Evolutionary conservation across 2,888 invertebrate species (phyloP).

Genomic region (Habroteleia sp.): DNA sequence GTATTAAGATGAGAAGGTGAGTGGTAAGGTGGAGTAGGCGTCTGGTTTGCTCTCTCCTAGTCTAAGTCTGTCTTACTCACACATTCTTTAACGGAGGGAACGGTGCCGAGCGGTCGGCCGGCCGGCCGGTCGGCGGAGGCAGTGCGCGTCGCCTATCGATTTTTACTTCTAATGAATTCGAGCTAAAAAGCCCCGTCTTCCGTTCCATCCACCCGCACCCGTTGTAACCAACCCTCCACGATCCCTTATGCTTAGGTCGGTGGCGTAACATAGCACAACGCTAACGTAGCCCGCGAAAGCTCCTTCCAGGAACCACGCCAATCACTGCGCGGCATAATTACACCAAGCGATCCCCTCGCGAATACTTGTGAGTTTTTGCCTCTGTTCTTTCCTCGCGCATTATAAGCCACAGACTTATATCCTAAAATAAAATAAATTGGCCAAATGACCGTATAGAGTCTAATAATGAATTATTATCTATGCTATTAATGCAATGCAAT

Average conservation of each 20-base stretch:
- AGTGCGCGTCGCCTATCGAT: constrained; percentile 79
- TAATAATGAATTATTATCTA: too few relatives aligned
- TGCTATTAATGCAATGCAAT: too few relatives aligned
- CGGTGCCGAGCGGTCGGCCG: constrained; percentile 56
- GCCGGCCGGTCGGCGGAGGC: constrained; percentile 70
- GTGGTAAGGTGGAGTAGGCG: constrained; percentile 59
- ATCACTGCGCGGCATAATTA: constrained; percentile 80
- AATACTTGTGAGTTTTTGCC: constrained; percentile 70
- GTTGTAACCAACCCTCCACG: constrained; percentile 64
- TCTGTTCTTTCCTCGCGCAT: constrained; percentile 73
- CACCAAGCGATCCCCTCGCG: constrained; percentile 73
- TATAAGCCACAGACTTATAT: constrained; percentile 66
- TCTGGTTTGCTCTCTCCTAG: constrained; percentile 32
- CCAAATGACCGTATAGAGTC: too few relatives aligned
- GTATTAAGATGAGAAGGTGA: constrained; percentile 62
- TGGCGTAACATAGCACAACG: constrained; percentile 63
- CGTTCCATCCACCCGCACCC: constrained; percentile 63
- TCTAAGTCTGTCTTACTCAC: constrained; percentile 66
- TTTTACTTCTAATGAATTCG: constrained; percentile 80
- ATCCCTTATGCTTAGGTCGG: constrained; percentile 65
- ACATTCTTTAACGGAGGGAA: constrained; percentile 75
- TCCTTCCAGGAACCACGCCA: constrained; percentile 80
- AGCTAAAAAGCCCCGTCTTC: constrained; percentile 77
- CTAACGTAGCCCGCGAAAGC: constrained; percentile 65
- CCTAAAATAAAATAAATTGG: constrained; percentile 27